Evolutionary conservation across 2,797 vertebrate species (phyloP).

Genomic region (Pangasius krempfi): DNA sequence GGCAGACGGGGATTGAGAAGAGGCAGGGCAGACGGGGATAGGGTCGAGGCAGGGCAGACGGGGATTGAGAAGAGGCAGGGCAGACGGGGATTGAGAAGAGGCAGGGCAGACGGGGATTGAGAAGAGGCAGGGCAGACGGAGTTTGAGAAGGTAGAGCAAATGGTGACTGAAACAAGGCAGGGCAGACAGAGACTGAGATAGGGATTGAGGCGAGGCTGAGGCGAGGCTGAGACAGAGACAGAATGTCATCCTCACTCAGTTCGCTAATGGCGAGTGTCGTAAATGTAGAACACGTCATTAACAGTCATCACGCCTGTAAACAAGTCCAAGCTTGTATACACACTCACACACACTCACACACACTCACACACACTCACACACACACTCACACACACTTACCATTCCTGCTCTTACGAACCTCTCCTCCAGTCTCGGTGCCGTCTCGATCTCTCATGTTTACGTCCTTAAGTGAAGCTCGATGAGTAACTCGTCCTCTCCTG

Average conservation of each 20-base stretch:
- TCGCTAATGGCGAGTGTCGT: not conserved
- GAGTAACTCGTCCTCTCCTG: not conserved
- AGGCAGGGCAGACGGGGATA: too few relatives aligned
- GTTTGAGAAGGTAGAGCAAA: too few relatives aligned
- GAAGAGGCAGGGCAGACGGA: not conserved
- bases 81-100: not conserved
- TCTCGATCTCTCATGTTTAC: not conserved
- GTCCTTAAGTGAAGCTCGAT: not conserved
- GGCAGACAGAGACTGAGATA: not conserved
- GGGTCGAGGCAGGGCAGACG: not conserved
- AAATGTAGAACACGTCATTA: not conserved
- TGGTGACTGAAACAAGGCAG: too few relatives aligned
- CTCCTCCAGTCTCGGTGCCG: not conserved
- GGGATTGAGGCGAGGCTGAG: not conserved
- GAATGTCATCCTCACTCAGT: not conserved
- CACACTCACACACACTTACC: not conserved
- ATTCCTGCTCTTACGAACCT: not conserved
- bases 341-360: constrained; percentile 3
- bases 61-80: not conserved
- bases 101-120: not conserved
- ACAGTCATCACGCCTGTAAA: not conserved
- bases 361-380: not conserved
- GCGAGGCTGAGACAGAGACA: not conserved
- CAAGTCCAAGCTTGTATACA: not conserved
- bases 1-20: too few relatives aligned